These are phyloP conservation scores for Spheniscus humboldti DNA, from an alignment of 2,797 vertebrate species.

Conservation along the genomic window DNA sequence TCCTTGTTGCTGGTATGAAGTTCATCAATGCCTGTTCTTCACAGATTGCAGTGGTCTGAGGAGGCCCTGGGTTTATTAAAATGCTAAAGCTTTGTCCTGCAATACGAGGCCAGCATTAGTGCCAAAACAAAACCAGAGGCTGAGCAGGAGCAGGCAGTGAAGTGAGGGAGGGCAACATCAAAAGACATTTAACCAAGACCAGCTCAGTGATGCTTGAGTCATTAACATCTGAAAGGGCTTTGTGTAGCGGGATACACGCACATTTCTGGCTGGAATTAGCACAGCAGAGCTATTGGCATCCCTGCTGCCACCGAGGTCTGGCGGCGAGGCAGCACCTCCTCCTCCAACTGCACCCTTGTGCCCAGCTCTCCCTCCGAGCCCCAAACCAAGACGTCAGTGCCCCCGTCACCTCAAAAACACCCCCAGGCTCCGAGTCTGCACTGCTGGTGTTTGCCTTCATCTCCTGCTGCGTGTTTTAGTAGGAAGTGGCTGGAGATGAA, in stretches of 20 bases:
- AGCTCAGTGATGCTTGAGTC: background rate
- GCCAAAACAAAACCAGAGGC: background rate
- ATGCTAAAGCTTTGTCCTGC: background rate
- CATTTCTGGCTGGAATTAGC: background rate
- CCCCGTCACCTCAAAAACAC: background rate
- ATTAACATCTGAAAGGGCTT: background rate
- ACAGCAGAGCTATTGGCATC: background rate
- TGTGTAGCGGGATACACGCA: background rate
- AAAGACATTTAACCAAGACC: background rate
- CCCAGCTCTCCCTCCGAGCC: background rate
- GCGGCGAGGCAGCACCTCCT: background rate
- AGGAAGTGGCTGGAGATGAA: background rate
- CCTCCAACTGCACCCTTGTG: background rate
- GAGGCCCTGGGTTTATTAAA: background rate
- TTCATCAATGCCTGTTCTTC: background rate
- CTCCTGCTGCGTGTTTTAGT: background rate
- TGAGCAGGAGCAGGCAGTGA: background rate
- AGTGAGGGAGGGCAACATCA: background rate
- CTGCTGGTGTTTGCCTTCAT: background rate
- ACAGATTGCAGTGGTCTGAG: background rate
- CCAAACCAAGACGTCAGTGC: background rate
- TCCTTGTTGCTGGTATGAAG: background rate
- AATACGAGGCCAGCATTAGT: fast-evolving
- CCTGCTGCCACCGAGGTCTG: background rate
- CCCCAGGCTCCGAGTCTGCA: background rate